Evolutionary conservation across 2,888 invertebrate genomes (phyloP).

Genomic region (Catonia carolina): DNA sequence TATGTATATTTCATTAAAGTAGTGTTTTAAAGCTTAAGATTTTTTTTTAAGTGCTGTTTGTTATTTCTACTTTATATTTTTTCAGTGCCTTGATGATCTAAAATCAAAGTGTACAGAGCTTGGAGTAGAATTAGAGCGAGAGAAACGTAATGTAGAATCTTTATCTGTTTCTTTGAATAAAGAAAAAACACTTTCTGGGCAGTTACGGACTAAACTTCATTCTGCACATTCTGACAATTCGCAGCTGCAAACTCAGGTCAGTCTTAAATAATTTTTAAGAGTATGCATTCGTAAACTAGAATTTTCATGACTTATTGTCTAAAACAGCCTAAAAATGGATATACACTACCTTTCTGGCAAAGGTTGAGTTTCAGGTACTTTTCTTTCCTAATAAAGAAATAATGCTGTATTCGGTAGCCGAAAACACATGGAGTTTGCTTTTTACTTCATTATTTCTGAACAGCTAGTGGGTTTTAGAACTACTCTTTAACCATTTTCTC

Average conservation of each 20-base stretch:
- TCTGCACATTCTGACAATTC: background rate
- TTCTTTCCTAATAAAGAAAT: too few species aligned
- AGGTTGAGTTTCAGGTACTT: too few species aligned
- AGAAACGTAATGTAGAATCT: constrained; percentile 1
- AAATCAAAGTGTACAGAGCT: background rate
- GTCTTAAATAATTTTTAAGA: background rate
- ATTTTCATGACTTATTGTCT: background rate
- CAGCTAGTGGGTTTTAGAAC: too few species aligned
- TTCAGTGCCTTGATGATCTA: constrained; percentile 6
- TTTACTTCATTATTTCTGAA: too few species aligned
- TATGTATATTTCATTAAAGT: too few species aligned
- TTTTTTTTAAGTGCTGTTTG: too few species aligned
- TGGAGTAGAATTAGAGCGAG: constrained; percentile 6
- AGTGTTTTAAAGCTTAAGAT: too few species aligned
- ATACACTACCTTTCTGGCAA: background rate
- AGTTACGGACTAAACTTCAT: background rate
- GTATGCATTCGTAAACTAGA: too few species aligned
- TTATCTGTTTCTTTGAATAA: background rate
- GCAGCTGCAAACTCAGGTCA: constrained; percentile 3
- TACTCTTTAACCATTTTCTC: too few species aligned
- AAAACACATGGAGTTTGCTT: too few species aligned
- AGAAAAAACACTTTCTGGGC: background rate
- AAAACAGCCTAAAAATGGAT: background rate
- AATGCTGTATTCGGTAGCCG: too few species aligned
- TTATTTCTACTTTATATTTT: background rate